Percentiles rank a stretch among this genome's conserved stretches.
phyloP scores from a whole-genome alignment of 2,797 vertebrate species.

The Anguilla marmorata region DNA sequence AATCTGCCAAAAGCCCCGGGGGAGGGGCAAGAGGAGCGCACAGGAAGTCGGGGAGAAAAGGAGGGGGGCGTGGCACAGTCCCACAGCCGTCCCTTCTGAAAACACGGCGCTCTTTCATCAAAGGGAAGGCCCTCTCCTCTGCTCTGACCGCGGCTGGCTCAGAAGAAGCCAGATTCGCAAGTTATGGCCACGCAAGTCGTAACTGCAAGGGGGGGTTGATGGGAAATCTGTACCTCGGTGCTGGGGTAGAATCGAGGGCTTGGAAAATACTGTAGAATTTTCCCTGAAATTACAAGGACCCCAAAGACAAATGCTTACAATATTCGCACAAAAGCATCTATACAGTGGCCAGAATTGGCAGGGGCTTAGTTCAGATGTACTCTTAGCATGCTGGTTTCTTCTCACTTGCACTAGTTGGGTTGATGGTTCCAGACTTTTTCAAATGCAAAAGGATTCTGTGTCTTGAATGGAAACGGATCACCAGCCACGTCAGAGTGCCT shows the following conservation, averaged over 20 bases:
- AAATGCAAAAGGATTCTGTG: background rate
- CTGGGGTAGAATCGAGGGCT: background rate
- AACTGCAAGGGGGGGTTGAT: background rate
- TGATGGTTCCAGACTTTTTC: background rate
- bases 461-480: background rate
- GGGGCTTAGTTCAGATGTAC: background rate
- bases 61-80: conserved; percentile 8
- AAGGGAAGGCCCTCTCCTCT: background rate
- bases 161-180: background rate
- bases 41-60: conserved; percentile 27
- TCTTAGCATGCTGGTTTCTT: background rate
- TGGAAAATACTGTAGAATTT: background rate
- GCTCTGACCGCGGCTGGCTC: background rate
- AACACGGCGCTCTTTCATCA: background rate
- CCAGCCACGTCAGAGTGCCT: background rate
- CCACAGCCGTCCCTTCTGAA: background rate
- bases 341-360: background rate
- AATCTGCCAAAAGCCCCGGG: background rate
- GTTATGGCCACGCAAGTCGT: background rate
- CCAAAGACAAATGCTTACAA: background rate
- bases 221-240: background rate
- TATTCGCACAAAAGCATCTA: too few relatives aligned
- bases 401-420: background rate
- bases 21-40: background rate
- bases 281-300: background rate